These are phyloP conservation scores for Amblyjoppa fuscipennis DNA, from an alignment of 2,888 invertebrate species.

Conservation along the genomic window DNA sequence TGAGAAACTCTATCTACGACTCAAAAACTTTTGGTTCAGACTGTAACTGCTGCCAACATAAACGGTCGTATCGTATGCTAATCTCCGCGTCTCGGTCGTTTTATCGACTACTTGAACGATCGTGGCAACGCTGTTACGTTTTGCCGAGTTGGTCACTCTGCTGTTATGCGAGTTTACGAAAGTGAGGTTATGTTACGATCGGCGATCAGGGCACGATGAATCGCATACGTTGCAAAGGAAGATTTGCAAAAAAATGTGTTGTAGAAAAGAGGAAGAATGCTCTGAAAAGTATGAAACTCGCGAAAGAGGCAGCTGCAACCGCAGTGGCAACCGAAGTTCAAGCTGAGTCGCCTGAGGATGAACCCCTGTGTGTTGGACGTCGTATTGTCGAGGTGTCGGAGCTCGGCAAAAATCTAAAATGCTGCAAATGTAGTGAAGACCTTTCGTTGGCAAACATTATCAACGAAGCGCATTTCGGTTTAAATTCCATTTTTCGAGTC, in stretches of 20 bases:
- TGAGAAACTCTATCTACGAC: slow-evolving; percentile 10
- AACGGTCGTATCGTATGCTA: background rate
- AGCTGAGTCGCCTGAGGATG: background rate
- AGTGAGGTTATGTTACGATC: background rate
- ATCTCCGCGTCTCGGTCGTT: background rate
- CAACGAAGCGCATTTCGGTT: slow-evolving; percentile 48
- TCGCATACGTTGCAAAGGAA: slow-evolving; percentile 23
- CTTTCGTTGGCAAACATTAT: slow-evolving; percentile 57
- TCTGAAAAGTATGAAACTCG: background rate
- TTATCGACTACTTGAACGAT: background rate
- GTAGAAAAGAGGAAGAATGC: slow-evolving; percentile 16
- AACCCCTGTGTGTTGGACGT: slow-evolving; percentile 32
- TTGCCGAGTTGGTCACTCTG: background rate
- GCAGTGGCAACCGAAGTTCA: background rate
- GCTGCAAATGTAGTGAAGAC: slow-evolving; percentile 55
- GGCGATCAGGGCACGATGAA: background rate
- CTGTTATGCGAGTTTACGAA: slow-evolving; percentile 1
- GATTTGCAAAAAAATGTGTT: slow-evolving; percentile 27
- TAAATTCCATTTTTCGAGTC: slow-evolving; percentile 32
- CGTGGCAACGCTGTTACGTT: slow-evolving; percentile 8
- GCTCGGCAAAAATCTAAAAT: slow-evolving; percentile 63
- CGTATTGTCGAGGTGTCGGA: slow-evolving; percentile 62
- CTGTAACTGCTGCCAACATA: slow-evolving; percentile 25
- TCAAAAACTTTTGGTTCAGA: slow-evolving; percentile 11
- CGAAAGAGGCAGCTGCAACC: background rate